Evolutionary conservation across 1,140 invertebrate species (phyloP).

Genomic region (Heliconius himera): DNA sequence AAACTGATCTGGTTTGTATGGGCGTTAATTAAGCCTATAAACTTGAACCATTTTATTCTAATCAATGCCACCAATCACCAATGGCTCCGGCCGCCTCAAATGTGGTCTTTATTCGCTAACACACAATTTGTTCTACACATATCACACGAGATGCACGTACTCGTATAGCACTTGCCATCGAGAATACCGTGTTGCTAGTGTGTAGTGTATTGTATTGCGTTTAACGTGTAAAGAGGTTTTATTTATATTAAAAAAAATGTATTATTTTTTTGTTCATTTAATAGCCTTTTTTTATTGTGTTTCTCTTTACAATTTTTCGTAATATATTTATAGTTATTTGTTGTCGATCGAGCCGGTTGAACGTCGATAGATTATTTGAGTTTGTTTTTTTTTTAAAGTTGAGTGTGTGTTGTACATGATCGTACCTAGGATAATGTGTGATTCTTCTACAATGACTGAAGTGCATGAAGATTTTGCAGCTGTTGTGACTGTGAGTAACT

Average conservation of each 20-base stretch:
- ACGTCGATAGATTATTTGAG: constrained; percentile 25
- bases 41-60: constrained; percentile 16
- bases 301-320: neutral
- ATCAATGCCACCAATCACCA: constrained; percentile 15
- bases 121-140: constrained; percentile 15
- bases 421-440: constrained; percentile 23
- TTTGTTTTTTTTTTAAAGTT: neutral
- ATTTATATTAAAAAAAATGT: neutral
- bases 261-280: neutral
- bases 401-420: constrained; percentile 15
- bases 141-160: constrained; percentile 12
- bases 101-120: constrained; percentile 10
- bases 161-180: neutral
- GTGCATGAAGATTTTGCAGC: constrained; percentile 31
- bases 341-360: neutral
- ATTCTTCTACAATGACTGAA: constrained; percentile 20
- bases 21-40: constrained; percentile 2
- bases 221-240: neutral
- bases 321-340: constrained; percentile 12
- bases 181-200: too few species aligned
- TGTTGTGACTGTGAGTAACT: constrained; percentile 26
- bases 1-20: constrained; percentile 10
- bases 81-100: neutral
- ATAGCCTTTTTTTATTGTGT: neutral
- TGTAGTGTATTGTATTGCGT: neutral